Base-by-base conservation (phyloP, 2,888 invertebrate species). In the Micropterix aruncella region DNA sequence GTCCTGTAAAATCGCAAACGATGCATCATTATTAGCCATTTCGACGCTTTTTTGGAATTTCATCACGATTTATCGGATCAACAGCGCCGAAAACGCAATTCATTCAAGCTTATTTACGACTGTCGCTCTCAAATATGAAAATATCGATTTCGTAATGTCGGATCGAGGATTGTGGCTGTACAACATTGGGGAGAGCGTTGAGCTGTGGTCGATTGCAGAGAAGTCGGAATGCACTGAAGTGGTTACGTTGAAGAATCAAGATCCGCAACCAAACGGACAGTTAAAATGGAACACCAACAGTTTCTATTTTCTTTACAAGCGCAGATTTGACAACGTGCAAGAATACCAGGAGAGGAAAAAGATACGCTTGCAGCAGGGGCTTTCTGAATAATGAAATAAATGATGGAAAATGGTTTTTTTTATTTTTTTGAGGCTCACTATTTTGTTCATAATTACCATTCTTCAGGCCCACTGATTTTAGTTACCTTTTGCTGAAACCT, bases 311-410 rank as follows among this genome's bases (percentile, higher is more conserved):
- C 72, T 85, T 53, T 87, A 83, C 54, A 88, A 87, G 61, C 77
- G 83, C 53, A 85, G 80, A 55, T 86, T 75, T 66, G 85, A 88
- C 59, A 86, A 85, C 70, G 77, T 86, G 5, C 80, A 80, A 57
- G 85, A 85, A 54, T 88, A 87, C 62, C 74, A 81, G 56, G 80
- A 83, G 59, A 75, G 80, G 51, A 89, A 88, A 59, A 83, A 78
- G 55, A 71, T 73, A 52, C 74, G 87, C 54, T 62, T 85, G 48
- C 76, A 76, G 55, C 71, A 73, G 55, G 64, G 67, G 56, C 48
- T 45, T 48, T n/a, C n/a, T n/a, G n/a, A n/a, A n/a, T n/a, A n/a
- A n/a, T n/a, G n/a, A n/a, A n/a, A n/a, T n/a, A n/a, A n/a, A n/a
- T n/a, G n/a, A n/a, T n/a, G n/a, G n/a, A n/a, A n/a, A n/a, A n/a